Conservation (phyloP, 2,888 invertebrate genomes). For the Cetonia aurata region DNA sequence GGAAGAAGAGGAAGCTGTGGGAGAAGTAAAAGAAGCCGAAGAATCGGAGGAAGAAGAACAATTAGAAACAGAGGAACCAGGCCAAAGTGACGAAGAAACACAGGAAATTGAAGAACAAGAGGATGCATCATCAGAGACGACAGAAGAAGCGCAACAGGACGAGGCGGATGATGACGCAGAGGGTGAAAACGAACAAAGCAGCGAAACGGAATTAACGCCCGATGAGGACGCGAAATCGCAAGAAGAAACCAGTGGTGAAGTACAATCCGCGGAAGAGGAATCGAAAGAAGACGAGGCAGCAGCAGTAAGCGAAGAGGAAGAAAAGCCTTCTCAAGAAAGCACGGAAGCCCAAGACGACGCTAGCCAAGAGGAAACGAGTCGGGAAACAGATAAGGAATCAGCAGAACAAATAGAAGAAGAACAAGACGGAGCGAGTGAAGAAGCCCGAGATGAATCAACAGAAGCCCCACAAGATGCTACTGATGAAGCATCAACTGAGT, state of each 20-base stretch:
- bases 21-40: slow-evolving; percentile 30
- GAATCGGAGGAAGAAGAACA: slow-evolving; percentile 42
- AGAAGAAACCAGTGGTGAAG: slow-evolving; percentile 42
- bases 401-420: slow-evolving; percentile 52
- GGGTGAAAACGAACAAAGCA: no score
- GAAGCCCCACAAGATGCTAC: slow-evolving; percentile 57
- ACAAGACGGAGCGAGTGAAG: slow-evolving; percentile 54
- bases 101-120: slow-evolving; percentile 57
- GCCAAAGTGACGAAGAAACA: no score
- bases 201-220: neutral
- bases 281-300: slow-evolving; percentile 41
- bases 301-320: slow-evolving; percentile 47
- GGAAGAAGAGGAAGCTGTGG: slow-evolving; percentile 30
- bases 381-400: slow-evolving; percentile 59
- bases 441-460: slow-evolving; percentile 68
- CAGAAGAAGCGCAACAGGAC: neutral
- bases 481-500: slow-evolving; percentile 48
- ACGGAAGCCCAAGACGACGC: slow-evolving; percentile 50
- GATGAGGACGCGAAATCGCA: slow-evolving; percentile 37
- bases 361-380: slow-evolving; percentile 52
- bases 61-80: neutral
- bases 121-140: slow-evolving; percentile 49
- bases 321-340: slow-evolving; percentile 58
- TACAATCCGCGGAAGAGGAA: slow-evolving; percentile 25
- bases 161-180: no score